Evolutionary conservation across 2,113 vertebrate genomes (phyloP), one percentile per base, ranked within the genome.

Genomic region (Gobio gobio): DNA sequence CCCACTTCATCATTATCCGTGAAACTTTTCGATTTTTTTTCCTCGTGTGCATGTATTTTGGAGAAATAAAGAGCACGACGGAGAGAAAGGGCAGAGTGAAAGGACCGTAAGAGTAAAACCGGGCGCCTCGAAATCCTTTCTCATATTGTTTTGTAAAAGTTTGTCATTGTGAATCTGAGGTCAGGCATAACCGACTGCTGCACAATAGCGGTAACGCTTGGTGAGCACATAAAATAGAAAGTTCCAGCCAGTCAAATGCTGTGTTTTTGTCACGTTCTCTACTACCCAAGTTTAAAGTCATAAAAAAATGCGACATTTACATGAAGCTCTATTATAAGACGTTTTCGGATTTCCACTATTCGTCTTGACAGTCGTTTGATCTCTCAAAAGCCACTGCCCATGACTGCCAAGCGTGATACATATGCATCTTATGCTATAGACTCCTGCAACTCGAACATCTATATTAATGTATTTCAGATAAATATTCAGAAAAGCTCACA

Each of bases 211-310:
- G 70, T 78, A 81, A 87, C 84, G 86, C 84, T 86, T 68, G 33
- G 83, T 89, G 84, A 87, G 75, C 88, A 84, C 22, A 81, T 58
- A 84, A 74, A 85, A 85, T 80, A 20, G 84, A 63, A 58, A 66
- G 83, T 68, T 49, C 58, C 80, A 66, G 58, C 78, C 80, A 61
- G 81, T 83, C 79, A 83, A 80, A 78, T 22, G 47, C 63, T 26
- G 66, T 33, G 36, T 59, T 82, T 85, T 87, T 75, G 47, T 85
- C 36, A 33, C 83, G 33, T 87, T 85, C 68, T 45, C 70, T 51
- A 20, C 80, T 59, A 77, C 84, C 82, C 88, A 89, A 89, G 88
- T 85, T 89, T 86, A 89, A 89, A 86, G 84, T 89, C 86, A 78
- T 33, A 56, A 33, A 87, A 79, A 86, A 26, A 43, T 78, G 26